Conservation (phyloP, 2,113 vertebrate species). For the Saguinus midas region DNA sequence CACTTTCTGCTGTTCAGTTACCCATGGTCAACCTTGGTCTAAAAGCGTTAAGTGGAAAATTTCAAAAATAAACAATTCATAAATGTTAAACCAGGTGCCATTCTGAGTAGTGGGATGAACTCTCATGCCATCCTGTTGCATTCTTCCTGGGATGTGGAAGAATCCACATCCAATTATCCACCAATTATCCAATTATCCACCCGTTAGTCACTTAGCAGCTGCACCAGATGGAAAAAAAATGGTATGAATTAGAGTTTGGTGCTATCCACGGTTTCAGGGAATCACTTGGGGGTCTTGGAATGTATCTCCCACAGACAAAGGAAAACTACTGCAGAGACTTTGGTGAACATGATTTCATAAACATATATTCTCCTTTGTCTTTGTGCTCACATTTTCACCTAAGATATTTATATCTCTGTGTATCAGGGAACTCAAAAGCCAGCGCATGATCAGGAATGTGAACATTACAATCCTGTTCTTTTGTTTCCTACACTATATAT, state of each 20-base stretch:
- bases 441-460: fast-evolving
- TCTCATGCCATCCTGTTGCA: background rate
- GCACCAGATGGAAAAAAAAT: background rate
- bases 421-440: background rate
- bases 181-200: no score
- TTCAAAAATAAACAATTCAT: background rate
- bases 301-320: background rate
- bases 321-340: background rate
- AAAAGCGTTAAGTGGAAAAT: background rate
- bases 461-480: background rate
- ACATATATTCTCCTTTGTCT: background rate
- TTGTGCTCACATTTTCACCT: background rate
- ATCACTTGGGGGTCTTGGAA: background rate
- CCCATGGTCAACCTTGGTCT: background rate
- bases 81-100: background rate
- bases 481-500: background rate
- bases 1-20: background rate
- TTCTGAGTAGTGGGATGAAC: background rate
- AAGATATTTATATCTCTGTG: background rate
- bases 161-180: no score
- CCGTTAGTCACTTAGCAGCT: background rate
- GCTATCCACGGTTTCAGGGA: background rate
- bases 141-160: background rate
- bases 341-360: background rate
- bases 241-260: background rate